Evolutionary conservation across 2,797 vertebrate genomes (phyloP), one percentile per base, ranked within the genome.

Genomic region (Gallinago nigripennis): DNA sequence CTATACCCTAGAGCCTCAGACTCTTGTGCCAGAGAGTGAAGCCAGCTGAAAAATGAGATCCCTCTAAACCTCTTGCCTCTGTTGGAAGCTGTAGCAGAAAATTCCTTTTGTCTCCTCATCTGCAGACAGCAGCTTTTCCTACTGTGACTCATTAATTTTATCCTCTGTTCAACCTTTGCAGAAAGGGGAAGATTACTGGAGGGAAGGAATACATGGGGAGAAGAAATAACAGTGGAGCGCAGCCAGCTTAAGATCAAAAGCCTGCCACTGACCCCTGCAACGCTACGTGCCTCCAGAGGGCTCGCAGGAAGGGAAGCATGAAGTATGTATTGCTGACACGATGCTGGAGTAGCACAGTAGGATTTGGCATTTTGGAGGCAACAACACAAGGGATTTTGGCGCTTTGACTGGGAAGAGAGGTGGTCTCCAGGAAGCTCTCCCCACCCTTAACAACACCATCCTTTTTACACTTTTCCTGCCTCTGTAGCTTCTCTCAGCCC

Each of bases 51-150:
- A 95, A 78, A 37, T 2, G 5, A 85, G 78, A 87, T 54, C 37
- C 33, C 58, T 91, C 60, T 91, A 81, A 93, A 91, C 10, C 53
- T 85, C 86, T 48, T 85, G 37, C 48, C 76, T 91, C 82, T 71
- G 56, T n/a, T 96, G 83, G 95, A 94, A 94, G 64, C 39, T 57
- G 63, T 66, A 90, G 56, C 68, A 90, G 41, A 66, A 95, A 92
- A 93, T 88, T 88, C 64, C 41, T 86, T 94, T 88, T 64, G 56
- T 33, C 70, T 92, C 70, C 66, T 83, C 57, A 87, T 68, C 61
- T 93, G 48, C 73, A 86, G 77, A 79, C 56, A 84, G 75, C 33
- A 77, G 41, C 45, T 87, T 69, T 71, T 86, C 78, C 60, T 77
- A 68, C 78, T 89, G 83, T 61, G 83, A 82, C 45, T 88, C 91